Conservation (phyloP, 2,797 vertebrate genomes). For the Pterois miles region DNA sequence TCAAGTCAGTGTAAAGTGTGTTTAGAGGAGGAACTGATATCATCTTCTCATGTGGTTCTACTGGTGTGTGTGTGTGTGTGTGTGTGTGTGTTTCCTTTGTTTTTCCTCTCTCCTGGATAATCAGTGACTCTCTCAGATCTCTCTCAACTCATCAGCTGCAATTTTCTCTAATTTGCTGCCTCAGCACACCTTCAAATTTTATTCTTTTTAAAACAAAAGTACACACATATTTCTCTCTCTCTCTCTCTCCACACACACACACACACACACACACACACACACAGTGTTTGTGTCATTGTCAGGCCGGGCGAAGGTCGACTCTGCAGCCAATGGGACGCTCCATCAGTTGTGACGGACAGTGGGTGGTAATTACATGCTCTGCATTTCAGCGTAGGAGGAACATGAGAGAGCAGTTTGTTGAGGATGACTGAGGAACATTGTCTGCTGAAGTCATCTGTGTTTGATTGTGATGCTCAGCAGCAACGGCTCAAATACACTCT, state of each 20-base stretch:
- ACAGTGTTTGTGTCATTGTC: background rate
- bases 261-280: background rate
- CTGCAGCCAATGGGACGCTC: conserved; percentile 7
- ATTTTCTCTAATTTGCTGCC: conserved; percentile 21
- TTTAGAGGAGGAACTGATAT: background rate
- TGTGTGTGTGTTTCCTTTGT: background rate
- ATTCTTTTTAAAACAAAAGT: conserved; percentile 2
- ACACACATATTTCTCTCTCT: background rate
- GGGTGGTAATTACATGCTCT: conserved; percentile 39
- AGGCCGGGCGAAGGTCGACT: background rate
- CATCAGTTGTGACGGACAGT: conserved; percentile 15
- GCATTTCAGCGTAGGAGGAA: conserved; percentile 10
- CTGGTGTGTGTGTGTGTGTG: background rate
- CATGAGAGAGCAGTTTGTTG: background rate
- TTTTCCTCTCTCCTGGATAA: conserved; percentile 6
- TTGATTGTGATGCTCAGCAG: background rate
- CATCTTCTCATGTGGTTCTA: background rate
- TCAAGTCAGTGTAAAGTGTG: background rate
- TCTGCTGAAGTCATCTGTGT: conserved; percentile 13
- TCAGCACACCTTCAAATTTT: background rate
- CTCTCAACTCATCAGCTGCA: conserved; percentile 9
- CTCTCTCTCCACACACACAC: background rate
- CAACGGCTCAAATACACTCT: background rate
- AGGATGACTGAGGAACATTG: background rate
- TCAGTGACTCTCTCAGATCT: conserved; percentile 13